Evolutionary conservation across 2,888 invertebrate genomes (phyloP).

Genomic region (Melitaea athalia): DNA sequence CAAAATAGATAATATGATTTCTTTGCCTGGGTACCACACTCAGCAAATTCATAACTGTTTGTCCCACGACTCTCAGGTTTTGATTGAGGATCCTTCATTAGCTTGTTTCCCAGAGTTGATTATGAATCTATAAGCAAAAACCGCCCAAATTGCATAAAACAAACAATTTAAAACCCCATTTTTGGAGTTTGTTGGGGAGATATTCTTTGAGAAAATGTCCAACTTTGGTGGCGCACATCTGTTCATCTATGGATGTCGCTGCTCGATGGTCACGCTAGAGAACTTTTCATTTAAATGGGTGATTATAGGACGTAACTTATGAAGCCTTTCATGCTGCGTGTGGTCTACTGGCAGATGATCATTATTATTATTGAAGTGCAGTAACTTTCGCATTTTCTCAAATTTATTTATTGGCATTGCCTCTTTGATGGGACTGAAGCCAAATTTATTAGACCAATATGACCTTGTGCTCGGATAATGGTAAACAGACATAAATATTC

Average conservation of each 20-base stretch:
- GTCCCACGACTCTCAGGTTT: neutral
- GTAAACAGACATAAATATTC: neutral
- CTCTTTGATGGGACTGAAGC: conserved; percentile 17
- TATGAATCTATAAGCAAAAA: conserved; percentile 6
- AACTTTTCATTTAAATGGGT: conserved; percentile 17
- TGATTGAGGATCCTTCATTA: neutral
- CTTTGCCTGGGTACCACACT: neutral
- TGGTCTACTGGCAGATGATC: conserved; percentile 41
- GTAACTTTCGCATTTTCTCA: conserved; percentile 42
- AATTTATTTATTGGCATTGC: conserved; percentile 44
- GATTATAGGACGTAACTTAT: conserved; percentile 45
- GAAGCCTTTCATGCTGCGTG: conserved; percentile 39
- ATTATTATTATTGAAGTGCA: conserved; percentile 48
- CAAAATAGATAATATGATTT: neutral
- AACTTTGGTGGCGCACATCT: neutral
- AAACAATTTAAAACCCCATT: neutral
- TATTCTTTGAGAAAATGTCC: neutral
- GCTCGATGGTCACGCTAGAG: neutral
- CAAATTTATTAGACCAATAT: conserved; percentile 8
- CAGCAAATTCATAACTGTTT: neutral
- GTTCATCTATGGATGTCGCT: neutral
- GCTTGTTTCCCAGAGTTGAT: neutral
- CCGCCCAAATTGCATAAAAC: neutral
- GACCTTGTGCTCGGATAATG: neutral
- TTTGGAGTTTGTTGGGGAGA: neutral